Percentiles rank a stretch among this genome's conserved stretches.
These are phyloP conservation scores for Isurus oxyrinchus DNA, from an alignment of 2,113 vertebrate species.

Conservation along the genomic window DNA sequence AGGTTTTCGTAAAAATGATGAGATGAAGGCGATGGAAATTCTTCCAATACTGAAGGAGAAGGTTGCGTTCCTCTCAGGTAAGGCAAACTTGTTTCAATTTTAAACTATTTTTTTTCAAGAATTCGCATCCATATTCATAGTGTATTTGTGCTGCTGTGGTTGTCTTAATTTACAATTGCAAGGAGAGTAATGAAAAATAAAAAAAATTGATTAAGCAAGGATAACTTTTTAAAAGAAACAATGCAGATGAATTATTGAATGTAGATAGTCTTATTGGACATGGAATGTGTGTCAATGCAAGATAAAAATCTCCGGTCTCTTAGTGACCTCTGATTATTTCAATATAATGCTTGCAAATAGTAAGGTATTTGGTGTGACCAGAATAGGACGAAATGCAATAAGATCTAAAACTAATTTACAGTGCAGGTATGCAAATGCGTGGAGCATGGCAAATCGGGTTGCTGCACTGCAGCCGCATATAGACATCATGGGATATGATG, in stretches of 20 bases:
- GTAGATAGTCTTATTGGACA: background rate
- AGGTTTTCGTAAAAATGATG: conserved; percentile 97
- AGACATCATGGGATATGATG: background rate
- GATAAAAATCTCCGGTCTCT: background rate
- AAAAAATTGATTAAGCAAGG: background rate
- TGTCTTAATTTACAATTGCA: background rate
- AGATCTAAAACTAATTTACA: background rate
- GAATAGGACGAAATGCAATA: too few relatives aligned
- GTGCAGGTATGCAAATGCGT: background rate
- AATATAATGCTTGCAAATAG: background rate
- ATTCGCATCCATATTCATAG: background rate
- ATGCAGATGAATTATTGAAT: background rate
- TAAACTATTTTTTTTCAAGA: background rate
- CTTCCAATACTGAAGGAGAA: conserved; percentile 96
- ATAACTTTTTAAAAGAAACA: background rate
- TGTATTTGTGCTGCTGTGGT: background rate
- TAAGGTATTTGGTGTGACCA: background rate
- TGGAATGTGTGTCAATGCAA: background rate
- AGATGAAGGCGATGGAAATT: conserved; percentile 94
- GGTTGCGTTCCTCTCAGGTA: conserved; percentile 95
- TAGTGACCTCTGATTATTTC: background rate
- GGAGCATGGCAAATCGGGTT: too few relatives aligned
- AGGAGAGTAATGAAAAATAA: background rate
- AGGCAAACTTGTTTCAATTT: conserved; percentile 28
- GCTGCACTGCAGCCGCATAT: too few relatives aligned